Evolutionary conservation across 2,113 vertebrate genomes (phyloP).

Genomic region (Sebastes schlegelii): DNA sequence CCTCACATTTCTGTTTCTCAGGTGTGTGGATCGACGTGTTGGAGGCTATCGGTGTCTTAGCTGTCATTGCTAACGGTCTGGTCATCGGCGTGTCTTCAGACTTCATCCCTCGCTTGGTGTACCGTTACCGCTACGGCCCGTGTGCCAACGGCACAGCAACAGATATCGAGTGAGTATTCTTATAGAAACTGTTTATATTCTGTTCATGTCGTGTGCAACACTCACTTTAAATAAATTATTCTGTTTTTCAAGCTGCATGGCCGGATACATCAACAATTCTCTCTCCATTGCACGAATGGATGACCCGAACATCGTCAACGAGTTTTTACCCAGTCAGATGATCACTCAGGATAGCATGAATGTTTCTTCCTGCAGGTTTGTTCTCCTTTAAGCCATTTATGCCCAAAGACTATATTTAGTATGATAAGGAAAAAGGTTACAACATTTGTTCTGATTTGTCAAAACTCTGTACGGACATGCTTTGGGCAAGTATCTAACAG

Average conservation of each 20-base stretch:
- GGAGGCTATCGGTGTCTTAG: constrained; percentile 91
- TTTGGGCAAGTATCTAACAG: no score
- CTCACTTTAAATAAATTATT: neutral
- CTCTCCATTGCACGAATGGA: constrained; percentile 84
- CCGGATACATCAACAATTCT: constrained; percentile 91
- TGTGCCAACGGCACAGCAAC: constrained; percentile 76
- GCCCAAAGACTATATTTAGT: no score
- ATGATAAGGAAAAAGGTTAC: no score
- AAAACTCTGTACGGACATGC: no score
- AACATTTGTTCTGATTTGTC: no score
- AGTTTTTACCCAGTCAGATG: constrained; percentile 79
- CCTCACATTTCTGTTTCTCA: constrained; percentile 64
- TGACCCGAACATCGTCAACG: constrained; percentile 51
- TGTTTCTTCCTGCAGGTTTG: constrained; percentile 89
- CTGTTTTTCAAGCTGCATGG: constrained; percentile 86
- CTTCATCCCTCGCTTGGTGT: constrained; percentile 93
- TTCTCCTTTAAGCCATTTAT: neutral
- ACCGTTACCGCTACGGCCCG: constrained; percentile 89
- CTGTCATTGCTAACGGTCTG: constrained; percentile 94
- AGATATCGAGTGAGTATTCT: constrained; percentile 61
- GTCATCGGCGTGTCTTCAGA: constrained; percentile 94
- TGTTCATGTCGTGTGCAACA: neutral
- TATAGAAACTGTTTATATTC: neutral
- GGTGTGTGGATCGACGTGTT: constrained; percentile 93
- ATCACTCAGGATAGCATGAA: constrained; percentile 32